Base-by-base conservation (phyloP, 2,888 invertebrate genomes). In the Scelioninae gen. 2 region DNA sequence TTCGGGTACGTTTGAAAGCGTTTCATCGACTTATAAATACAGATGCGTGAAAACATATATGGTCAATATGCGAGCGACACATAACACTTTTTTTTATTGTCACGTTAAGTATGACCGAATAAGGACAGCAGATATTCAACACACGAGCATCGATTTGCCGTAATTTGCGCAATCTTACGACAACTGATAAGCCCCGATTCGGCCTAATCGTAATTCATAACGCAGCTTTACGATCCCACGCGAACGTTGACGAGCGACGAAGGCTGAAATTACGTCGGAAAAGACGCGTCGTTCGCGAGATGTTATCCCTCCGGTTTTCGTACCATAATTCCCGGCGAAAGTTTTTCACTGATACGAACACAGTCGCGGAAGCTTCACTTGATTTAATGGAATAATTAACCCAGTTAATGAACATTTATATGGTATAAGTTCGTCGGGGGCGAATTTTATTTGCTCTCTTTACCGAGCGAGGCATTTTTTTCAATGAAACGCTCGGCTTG, bases 171-270 rank as follows among this genome's bases (percentile, higher is more conserved):
- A 78, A 79, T 83, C 81, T 82, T 81, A 78, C 80, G 75, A 77
- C 76, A 79, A 76, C 80, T 75, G 79, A 81, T 80, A 79, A 78
- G 77, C 69, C 78, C 81, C 80, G 78, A 81, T 81, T 77, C 79
- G 50, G 74, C 73, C 68, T 19, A 73, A 75, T 81, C 81, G 77
- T 83, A 80, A 83, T 80, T 82, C 81, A 81, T 81, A 83, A 83
- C 76, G 76, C 74, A 65, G 76, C 58, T 83, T 83, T 82, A 83
- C 80, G 80, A 81, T 76, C 78, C 76, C 76, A 78, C 75, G 53
- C 72, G 52, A 63, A 73, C 60, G 53, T 75, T 75, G 43, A 74
- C 48, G 67, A 57, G 61, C 46, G 15, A n/a, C 28, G 39, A 65
- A 57, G 11, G 25, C 43, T 45, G 35, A 58, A 43, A 53, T 53